A percentile compares a stretch with the other conserved stretches of the same genome.
Evolutionary conservation across 2,797 vertebrate species (phyloP).

Genomic region (Ambastaia sidthimunki): DNA sequence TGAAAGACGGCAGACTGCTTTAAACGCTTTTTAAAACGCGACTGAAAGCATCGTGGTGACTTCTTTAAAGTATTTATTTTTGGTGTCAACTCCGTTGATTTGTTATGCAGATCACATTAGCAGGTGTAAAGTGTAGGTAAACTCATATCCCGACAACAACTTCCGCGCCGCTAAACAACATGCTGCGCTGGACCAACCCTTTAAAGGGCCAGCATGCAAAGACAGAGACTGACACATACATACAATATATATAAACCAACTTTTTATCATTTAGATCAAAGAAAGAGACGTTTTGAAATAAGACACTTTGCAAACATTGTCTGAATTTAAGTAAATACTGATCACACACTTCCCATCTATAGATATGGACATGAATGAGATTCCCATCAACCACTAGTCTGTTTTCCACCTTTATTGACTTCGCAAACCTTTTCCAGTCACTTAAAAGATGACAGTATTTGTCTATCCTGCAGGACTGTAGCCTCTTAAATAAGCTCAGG

Average conservation of each 20-base stretch:
- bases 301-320: not conserved
- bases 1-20: not conserved
- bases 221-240: not conserved
- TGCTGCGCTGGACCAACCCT: not conserved
- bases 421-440: not conserved
- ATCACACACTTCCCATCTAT: not conserved
- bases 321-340: not conserved
- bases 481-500: not conserved
- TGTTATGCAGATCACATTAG: not conserved
- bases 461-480: not conserved
- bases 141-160: conserved; percentile 39
- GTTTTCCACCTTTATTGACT: not conserved
- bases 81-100: not conserved
- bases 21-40: not conserved
- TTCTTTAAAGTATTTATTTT: not conserved
- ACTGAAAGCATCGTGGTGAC: not conserved
- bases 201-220: conserved; percentile 60
- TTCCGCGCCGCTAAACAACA: conserved; percentile 49
- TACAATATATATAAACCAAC: too few relatives aligned
- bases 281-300: not conserved
- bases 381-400: not conserved
- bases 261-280: not conserved
- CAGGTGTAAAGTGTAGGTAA: not conserved
- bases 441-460: not conserved
- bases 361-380: not conserved